These are phyloP conservation scores for Scaptomyza polygonia DNA, from an alignment of 2,888 invertebrate species.

Conservation along the genomic window DNA sequence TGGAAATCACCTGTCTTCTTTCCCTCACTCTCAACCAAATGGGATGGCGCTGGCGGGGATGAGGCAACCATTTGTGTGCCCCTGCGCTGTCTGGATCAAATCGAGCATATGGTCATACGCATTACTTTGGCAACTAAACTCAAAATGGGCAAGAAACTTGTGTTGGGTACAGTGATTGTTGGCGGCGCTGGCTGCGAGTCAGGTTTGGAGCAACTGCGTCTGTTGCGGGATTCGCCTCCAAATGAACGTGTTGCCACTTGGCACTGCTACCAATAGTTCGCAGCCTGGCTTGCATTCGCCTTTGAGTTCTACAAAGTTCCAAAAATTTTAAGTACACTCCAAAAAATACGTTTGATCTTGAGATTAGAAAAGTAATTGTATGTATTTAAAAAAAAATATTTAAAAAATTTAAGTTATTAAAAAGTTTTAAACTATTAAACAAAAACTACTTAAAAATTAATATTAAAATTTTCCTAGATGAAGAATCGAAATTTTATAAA, in stretches of 20 bases:
- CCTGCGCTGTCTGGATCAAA: conserved; percentile 70
- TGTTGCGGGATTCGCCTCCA: conserved; percentile 65
- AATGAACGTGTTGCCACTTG: conserved; percentile 82
- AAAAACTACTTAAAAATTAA: not conserved
- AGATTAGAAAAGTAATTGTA: not conserved
- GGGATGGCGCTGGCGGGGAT: conserved; percentile 85
- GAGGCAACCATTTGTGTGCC: conserved; percentile 80
- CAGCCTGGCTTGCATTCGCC: conserved; percentile 14
- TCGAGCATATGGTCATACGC: conserved; percentile 81
- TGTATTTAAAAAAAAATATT: not conserved
- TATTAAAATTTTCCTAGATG: no score
- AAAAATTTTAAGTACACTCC: conserved; percentile 12
- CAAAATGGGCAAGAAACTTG: conserved; percentile 83
- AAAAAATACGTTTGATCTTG: not conserved
- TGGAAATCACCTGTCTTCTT: conserved; percentile 91
- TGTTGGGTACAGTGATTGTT: conserved; percentile 82
- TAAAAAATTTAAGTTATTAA: no score
- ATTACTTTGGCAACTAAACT: conserved; percentile 83
- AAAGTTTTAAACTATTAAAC: not conserved
- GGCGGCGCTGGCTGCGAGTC: conserved; percentile 65
- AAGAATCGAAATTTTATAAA: no score
- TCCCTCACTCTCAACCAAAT: conserved; percentile 91
- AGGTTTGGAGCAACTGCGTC: conserved; percentile 80
- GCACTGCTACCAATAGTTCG: conserved; percentile 82
- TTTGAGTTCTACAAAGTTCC: conserved; percentile 26